phyloP scores from a whole-genome alignment of 2,113 vertebrate species.

The Pagrus major region DNA sequence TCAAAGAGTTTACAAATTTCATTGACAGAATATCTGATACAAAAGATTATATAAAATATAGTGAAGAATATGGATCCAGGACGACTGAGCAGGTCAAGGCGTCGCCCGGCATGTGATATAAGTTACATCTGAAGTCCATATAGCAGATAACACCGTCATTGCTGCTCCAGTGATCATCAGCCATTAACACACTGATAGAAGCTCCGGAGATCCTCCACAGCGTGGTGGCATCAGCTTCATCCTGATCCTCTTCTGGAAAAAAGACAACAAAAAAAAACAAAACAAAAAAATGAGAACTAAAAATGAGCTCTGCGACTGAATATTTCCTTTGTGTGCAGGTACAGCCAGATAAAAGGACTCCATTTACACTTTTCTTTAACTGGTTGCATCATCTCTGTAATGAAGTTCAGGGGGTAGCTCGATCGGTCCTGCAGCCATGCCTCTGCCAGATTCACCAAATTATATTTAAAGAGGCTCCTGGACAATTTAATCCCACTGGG shows the following conservation, averaged over 20 bases:
- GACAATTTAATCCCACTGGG: slow-evolving; percentile 90
- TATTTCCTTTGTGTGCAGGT: slow-evolving; percentile 4
- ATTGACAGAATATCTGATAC: too few species aligned
- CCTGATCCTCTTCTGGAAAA: background rate
- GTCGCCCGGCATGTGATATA: too few species aligned
- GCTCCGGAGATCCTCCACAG: slow-evolving; percentile 5
- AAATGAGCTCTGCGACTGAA: background rate
- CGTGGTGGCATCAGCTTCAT: background rate
- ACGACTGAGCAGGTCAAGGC: too few species aligned
- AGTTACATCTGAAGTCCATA: background rate
- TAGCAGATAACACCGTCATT: background rate
- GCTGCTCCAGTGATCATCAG: too few species aligned
- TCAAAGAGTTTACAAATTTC: too few species aligned
- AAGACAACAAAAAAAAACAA: background rate
- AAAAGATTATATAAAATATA: too few species aligned
- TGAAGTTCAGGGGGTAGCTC: slow-evolving; percentile 33
- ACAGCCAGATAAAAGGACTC: background rate
- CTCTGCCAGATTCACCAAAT: slow-evolving; percentile 86
- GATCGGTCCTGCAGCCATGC: slow-evolving; percentile 71
- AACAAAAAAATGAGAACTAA: background rate
- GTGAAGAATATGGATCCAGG: too few species aligned
- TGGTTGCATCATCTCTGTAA: slow-evolving; percentile 74
- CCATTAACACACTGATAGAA: background rate
- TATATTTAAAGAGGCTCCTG: slow-evolving; percentile 86
- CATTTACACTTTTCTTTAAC: slow-evolving; percentile 34